A percentile compares a stretch with the other conserved stretches of the same genome.
phyloP scores from a whole-genome alignment of 2,113 vertebrate species.

The Otus sunia region DNA sequence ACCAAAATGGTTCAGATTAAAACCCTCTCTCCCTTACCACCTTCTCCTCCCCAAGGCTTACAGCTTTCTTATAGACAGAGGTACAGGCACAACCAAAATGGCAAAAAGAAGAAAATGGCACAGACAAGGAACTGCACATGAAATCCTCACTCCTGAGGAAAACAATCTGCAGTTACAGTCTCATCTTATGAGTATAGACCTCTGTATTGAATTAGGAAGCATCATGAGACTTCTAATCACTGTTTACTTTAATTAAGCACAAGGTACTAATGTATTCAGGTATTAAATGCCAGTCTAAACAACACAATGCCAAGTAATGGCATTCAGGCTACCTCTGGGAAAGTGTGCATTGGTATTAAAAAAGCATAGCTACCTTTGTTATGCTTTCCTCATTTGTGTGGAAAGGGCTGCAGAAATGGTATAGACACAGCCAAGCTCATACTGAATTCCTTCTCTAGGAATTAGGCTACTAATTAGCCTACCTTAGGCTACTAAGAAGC shows the following conservation, averaged over 20 bases:
- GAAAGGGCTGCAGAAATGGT: neutral
- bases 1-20: neutral
- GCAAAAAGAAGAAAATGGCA: neutral
- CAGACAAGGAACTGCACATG: neutral
- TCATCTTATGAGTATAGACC: neutral
- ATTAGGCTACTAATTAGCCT: no score
- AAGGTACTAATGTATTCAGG: slow-evolving; percentile 34
- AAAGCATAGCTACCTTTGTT: neutral
- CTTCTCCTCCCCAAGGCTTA: neutral
- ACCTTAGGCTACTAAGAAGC: neutral
- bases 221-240: slow-evolving; percentile 39
- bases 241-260: slow-evolving; percentile 38
- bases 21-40: neutral
- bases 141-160: neutral
- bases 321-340: neutral
- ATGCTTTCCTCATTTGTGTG: neutral
- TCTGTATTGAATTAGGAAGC: slow-evolving; percentile 24
- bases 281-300: slow-evolving; percentile 37
- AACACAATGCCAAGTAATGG: neutral
- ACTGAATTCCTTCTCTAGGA: neutral
- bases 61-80: neutral
- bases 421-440: neutral
- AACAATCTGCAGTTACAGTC: neutral
- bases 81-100: neutral
- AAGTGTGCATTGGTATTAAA: neutral